Evolutionary conservation across 2,888 invertebrate species (phyloP).

Genomic region (Lypha dubia): DNA sequence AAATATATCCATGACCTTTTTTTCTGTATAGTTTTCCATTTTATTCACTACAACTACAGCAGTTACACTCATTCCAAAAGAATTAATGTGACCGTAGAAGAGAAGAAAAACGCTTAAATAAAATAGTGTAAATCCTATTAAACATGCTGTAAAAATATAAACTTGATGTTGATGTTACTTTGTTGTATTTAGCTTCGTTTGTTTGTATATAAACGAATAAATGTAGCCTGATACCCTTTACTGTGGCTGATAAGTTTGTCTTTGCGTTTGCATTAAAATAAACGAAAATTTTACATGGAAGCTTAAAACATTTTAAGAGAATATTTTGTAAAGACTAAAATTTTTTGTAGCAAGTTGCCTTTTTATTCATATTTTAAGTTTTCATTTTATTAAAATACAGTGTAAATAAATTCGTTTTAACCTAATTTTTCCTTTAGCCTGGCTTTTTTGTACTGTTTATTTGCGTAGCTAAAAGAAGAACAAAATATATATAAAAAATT

Average conservation of each 20-base stretch:
- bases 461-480: no score
- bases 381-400: no score
- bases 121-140: slow-evolving; percentile 72
- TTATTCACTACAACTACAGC: slow-evolving; percentile 31
- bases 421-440: no score
- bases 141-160: slow-evolving; percentile 69
- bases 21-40: slow-evolving; percentile 4
- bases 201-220: neutral
- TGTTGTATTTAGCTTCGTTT: neutral
- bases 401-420: no score
- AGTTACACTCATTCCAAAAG: neutral
- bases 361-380: no score
- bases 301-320: no score
- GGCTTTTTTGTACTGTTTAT: no score
- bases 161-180: slow-evolving; percentile 3
- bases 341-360: no score
- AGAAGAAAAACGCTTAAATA: slow-evolving; percentile 60
- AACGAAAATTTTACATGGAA: no score
- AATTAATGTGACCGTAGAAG: slow-evolving; percentile 18
- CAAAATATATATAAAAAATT: no score
- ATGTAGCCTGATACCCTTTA: neutral
- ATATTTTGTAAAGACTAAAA: no score
- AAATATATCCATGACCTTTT: slow-evolving; percentile 9
- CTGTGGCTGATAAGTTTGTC: neutral
- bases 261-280: neutral